Base-by-base conservation (phyloP, 1,140 invertebrate genomes). In the Lordiphosa clarofinis region DNA sequence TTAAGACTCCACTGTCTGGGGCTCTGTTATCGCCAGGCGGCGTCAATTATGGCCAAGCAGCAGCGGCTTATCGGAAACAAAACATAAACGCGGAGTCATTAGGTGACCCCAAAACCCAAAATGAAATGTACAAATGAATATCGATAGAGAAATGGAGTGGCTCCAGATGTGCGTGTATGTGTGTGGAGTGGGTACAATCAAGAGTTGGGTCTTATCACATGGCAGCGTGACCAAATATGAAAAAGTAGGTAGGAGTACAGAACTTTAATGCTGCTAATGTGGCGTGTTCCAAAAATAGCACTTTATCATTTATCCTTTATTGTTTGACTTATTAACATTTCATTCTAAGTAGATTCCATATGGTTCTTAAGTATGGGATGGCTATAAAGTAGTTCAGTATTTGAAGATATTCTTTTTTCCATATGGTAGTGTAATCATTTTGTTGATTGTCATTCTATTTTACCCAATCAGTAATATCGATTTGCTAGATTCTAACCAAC, bases 21-120 rank as follows among this genome's bases (percentile, higher is more conserved):
- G 47, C 24, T 24, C 12, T 62, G 35, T 75, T 75, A 75, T 75
- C 73, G 57, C 38, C 24, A 40, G 31, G 38, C 50, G 39, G 55
- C 39, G 71, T 60, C 73, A 75, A 53, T 56, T 65, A 58, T 64
- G 73, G 37, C 57, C 44, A 46, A 49, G 39, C 31, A 43, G 35
- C 55, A 56, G 59, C 56, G 48, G 28, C 72, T 71, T 81, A 81
- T 81, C 75, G 46, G 61, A 55, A 52, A 69, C 37, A 54, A 54
- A 64, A 69, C 55, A 49, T 44, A 67, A 67, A 52, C 58, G 74
- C 36, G 57, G 60, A 60, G 57, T 61, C 76, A 81, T 73, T 84
- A 66, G 69, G 15, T 82, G 78, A 82, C 78, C 78, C 42, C 68
- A 84, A 82, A 82, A 82, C 68, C 76, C 50, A 55, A 68, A 73